A percentile compares a stretch with the other conserved stretches of the same genome.
phyloP scores from a whole-genome alignment of 2,797 vertebrate genomes.

The Oreortyx pictus region DNA sequence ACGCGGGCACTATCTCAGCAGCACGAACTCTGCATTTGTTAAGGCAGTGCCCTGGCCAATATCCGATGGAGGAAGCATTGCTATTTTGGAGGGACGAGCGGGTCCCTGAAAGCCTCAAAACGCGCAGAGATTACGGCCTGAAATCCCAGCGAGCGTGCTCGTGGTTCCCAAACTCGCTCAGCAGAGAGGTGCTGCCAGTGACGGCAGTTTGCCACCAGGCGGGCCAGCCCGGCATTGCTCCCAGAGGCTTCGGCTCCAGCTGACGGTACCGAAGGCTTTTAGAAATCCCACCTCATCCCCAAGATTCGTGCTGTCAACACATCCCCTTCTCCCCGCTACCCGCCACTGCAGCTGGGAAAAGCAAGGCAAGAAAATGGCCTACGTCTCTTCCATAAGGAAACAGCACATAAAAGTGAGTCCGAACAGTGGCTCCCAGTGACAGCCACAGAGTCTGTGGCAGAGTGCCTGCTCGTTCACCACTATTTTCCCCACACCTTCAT shows the following conservation, averaged over 20 bases:
- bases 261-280: accelerated
- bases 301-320: accelerated
- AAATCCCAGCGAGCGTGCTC: background rate
- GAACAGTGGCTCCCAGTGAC: background rate
- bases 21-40: background rate
- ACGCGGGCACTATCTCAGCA: background rate
- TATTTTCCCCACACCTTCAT: background rate
- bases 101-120: background rate
- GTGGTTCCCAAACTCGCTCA: background rate
- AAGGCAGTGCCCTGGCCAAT: background rate
- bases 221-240: conserved; percentile 32
- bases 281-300: accelerated
- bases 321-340: background rate
- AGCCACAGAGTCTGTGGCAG: background rate
- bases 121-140: background rate
- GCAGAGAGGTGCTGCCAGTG: background rate
- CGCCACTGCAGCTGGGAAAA: background rate
- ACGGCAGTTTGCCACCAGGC: conserved; percentile 63
- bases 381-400: background rate
- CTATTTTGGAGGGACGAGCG: background rate
- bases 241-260: background rate
- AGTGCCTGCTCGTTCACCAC: background rate
- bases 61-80: background rate
- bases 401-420: accelerated
- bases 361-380: background rate